Percentiles rank a stretch among this genome's conserved stretches.
Conservation (phyloP, 2,888 invertebrate genomes). For the Drosophila dives region DNA sequence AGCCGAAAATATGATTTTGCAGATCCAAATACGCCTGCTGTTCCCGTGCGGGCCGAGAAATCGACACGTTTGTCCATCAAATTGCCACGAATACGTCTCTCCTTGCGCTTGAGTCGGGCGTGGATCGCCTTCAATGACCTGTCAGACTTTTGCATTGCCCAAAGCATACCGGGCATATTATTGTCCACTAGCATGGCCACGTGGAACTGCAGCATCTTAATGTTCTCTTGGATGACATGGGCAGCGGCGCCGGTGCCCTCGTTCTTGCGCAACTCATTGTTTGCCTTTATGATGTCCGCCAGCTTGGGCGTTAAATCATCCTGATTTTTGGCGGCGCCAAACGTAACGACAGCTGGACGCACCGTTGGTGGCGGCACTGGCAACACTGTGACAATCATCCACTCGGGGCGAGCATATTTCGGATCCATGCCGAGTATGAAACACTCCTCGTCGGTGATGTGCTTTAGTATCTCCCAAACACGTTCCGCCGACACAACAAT, state of each 20-base stretch:
- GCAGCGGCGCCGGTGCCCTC: conserved; percentile 99
- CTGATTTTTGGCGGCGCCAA: conserved; percentile 98
- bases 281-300: conserved; percentile 98
- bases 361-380: conserved; percentile 99
- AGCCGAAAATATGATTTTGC: too few relatives aligned
- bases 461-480: conserved; percentile 98
- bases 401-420: conserved; percentile 98
- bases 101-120: conserved; percentile 98
- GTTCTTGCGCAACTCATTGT: conserved; percentile 97
- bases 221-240: conserved; percentile 98
- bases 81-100: conserved; percentile 99
- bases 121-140: conserved; percentile 99
- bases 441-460: conserved; percentile 98
- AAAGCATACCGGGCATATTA: conserved; percentile 98
- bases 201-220: conserved; percentile 99
- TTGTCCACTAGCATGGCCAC: conserved; percentile 99
- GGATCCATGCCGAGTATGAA: conserved; percentile 98
- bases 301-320: conserved; percentile 99
- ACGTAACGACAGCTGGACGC: conserved; percentile 98
- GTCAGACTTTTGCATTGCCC: conserved; percentile 99
- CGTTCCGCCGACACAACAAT: conserved; percentile 96
- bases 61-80: conserved; percentile 99
- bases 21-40: too few relatives aligned
- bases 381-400: conserved; percentile 99
- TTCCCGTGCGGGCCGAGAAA: conserved; percentile 99